phyloP scores from a whole-genome alignment of 2,113 vertebrate species.

The Peromyscus polionotus region DNA sequence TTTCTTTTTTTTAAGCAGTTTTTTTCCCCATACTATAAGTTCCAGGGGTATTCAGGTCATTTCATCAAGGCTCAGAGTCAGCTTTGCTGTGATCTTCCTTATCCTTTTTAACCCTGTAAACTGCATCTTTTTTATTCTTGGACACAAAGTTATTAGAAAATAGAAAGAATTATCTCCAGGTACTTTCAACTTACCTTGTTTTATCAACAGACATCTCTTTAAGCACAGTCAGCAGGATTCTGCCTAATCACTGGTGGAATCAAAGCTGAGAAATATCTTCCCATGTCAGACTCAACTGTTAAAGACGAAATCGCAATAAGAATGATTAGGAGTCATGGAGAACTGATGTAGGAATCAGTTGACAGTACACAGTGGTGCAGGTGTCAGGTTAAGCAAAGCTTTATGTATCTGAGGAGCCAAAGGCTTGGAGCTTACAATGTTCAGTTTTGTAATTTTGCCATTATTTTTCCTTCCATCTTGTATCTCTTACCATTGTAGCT shows the following conservation, averaged over 20 bases:
- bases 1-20: background rate
- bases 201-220: background rate
- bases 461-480: background rate
- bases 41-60: background rate
- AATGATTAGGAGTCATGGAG: background rate
- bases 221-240: background rate
- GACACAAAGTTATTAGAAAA: background rate
- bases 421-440: too few species aligned
- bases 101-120: background rate
- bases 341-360: background rate
- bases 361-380: accelerated
- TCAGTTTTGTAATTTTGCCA: background rate
- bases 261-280: background rate
- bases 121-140: background rate
- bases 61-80: background rate
- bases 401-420: background rate
- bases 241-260: background rate
- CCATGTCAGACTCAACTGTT: background rate
- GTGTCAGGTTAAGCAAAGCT: background rate
- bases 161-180: background rate
- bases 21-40: background rate
- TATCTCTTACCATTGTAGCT: background rate
- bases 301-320: background rate
- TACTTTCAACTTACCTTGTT: background rate
- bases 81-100: background rate